A percentile compares a stretch with the other conserved stretches of the same genome.
Conservation (phyloP, 2,888 invertebrate species). For the Clunio marinus region DNA sequence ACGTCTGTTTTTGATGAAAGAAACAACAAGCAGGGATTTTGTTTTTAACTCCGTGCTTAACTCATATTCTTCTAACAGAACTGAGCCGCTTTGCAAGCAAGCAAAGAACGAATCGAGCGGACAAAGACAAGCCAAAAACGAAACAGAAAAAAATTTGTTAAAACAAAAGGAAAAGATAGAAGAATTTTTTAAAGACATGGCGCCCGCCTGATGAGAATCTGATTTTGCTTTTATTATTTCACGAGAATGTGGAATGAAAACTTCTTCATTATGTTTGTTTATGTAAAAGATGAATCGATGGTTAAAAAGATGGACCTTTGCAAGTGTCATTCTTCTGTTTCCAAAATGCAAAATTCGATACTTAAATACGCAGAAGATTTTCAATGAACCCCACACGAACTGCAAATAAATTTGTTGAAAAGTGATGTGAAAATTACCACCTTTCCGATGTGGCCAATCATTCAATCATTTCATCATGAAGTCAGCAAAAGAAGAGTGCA, state of each 20-base stretch:
- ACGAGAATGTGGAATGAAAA: neutral
- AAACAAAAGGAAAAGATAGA: constrained; percentile 32
- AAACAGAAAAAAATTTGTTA: constrained; percentile 29
- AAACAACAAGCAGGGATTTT: constrained; percentile 15
- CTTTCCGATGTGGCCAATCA: constrained; percentile 12
- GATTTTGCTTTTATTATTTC: constrained; percentile 7
- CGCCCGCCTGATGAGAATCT: constrained; percentile 38
- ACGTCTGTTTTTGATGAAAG: constrained; percentile 8
- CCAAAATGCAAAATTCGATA: neutral
- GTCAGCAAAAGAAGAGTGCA: neutral
- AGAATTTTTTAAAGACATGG: constrained; percentile 29
- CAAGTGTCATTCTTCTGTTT: neutral
- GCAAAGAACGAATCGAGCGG: too few species aligned
- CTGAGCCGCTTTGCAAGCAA: neutral
- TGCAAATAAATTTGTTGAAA: constrained; percentile 39
- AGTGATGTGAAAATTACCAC: constrained; percentile 39
- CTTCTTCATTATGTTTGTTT: constrained; percentile 14
- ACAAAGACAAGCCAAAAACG: neutral
- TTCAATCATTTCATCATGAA: constrained; percentile 5
- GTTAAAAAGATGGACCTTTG: neutral
- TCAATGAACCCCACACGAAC: constrained; percentile 24
- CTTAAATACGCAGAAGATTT: neutral
- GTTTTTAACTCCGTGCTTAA: constrained; percentile 11
- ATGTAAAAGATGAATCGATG: neutral
- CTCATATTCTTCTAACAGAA: constrained; percentile 1